A percentile compares a stretch with the other conserved stretches of the same genome.
phyloP scores from a whole-genome alignment of 2,888 invertebrate species.

The Cinara cedri region DNA sequence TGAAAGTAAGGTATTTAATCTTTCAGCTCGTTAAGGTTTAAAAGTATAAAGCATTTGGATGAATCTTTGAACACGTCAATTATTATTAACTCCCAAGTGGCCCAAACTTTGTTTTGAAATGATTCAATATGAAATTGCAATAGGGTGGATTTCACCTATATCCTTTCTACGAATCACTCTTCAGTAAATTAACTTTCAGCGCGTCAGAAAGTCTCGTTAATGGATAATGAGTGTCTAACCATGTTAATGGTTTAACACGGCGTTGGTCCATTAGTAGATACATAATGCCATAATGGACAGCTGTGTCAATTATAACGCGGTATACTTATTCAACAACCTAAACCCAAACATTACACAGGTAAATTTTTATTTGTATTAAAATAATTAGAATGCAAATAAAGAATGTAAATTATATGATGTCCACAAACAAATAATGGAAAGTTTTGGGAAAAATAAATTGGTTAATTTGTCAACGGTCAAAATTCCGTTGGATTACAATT shows the following conservation, averaged over 20 bases:
- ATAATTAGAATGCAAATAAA: too few relatives aligned
- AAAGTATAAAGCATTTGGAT: neutral
- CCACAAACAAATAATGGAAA: too few relatives aligned
- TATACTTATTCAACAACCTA: neutral
- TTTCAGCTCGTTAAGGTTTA: slow-evolving; percentile 10
- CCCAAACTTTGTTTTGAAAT: slow-evolving; percentile 40
- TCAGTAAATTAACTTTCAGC: slow-evolving; percentile 42
- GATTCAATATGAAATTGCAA: slow-evolving; percentile 5
- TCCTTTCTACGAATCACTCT: slow-evolving; percentile 6
- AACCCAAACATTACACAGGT: neutral
- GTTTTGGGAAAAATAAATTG: too few relatives aligned
- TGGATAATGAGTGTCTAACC: slow-evolving; percentile 16
- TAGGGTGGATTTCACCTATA: slow-evolving; percentile 14
- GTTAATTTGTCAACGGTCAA: slow-evolving; percentile 10
- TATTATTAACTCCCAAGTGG: slow-evolving; percentile 42
- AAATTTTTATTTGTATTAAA: neutral
- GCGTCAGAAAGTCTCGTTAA: slow-evolving; percentile 7
- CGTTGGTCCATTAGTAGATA: slow-evolving; percentile 20
- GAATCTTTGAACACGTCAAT: slow-evolving; percentile 41
- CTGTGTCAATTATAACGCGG: neutral
- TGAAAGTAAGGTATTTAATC: neutral
- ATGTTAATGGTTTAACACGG: neutral
- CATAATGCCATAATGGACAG: neutral
- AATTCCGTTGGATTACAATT: too few relatives aligned
- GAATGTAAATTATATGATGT: too few relatives aligned